These are phyloP conservation scores for Agrochola lychnidis DNA, from an alignment of 2,888 invertebrate genomes.

Conservation along the genomic window DNA sequence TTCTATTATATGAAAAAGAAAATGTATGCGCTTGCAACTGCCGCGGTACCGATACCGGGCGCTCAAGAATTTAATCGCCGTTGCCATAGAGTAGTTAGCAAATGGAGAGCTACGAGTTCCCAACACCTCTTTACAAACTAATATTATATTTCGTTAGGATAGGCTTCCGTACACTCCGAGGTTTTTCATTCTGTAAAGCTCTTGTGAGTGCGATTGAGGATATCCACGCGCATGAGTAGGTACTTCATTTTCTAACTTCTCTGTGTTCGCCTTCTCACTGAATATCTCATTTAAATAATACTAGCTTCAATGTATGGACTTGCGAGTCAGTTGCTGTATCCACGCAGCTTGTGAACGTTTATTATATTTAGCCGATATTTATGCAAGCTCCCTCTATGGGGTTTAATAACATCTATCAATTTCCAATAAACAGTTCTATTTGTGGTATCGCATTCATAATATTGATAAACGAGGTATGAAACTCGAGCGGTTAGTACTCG, in stretches of 20 bases:
- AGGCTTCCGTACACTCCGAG: no score
- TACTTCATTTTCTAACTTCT: constrained; percentile 5
- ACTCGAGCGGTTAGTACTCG: constrained; percentile 24
- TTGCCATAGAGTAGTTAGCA: not conserved
- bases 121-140: not conserved
- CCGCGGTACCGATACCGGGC: not conserved
- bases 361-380: constrained; percentile 52
- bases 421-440: constrained; percentile 63
- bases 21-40: not conserved
- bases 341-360: constrained; percentile 19
- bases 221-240: not conserved
- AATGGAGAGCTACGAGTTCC: not conserved
- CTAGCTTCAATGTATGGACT: constrained; percentile 5
- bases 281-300: constrained; percentile 42
- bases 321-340: constrained; percentile 1
- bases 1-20: not conserved
- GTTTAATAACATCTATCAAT: constrained; percentile 66
- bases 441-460: constrained; percentile 52
- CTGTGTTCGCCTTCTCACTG: constrained; percentile 13
- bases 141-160: no score
- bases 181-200: not conserved
- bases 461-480: constrained; percentile 59
- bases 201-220: not conserved
- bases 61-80: not conserved
- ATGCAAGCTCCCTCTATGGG: constrained; percentile 54